Evolutionary conservation across 2,797 vertebrate species (phyloP).

Genomic region (Aeoliscus strigatus): DNA sequence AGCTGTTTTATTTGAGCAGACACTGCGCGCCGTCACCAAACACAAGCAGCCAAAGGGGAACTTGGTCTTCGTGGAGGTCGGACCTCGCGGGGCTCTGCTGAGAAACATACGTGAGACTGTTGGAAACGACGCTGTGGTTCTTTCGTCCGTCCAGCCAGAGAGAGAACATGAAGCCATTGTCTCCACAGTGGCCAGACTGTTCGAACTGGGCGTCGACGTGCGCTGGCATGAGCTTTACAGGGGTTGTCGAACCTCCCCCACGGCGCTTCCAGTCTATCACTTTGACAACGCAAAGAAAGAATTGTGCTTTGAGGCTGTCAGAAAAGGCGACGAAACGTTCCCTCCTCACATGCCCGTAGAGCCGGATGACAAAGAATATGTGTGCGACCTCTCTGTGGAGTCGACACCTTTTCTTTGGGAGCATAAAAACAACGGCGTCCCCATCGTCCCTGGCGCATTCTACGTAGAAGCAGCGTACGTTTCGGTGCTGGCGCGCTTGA

Average conservation of each 20-base stretch:
- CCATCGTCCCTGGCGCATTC: constrained; percentile 80
- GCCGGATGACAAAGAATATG: constrained; percentile 50
- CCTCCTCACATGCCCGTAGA: constrained; percentile 59
- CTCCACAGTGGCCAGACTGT: constrained; percentile 61
- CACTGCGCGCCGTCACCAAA: constrained; percentile 61
- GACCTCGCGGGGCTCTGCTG: constrained; percentile 75
- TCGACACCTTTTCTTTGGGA: constrained; percentile 74
- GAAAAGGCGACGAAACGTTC: constrained; percentile 53
- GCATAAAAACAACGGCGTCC: constrained; percentile 76
- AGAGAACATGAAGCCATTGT: constrained; percentile 73
- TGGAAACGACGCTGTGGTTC: constrained; percentile 66
- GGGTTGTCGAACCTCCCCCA: constrained; percentile 69
- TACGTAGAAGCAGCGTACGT: constrained; percentile 81
- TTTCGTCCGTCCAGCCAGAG: constrained; percentile 70
- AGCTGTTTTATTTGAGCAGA: constrained; percentile 78
- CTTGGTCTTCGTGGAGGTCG: constrained; percentile 82
- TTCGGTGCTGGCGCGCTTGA: constrained; percentile 67
- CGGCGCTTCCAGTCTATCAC: constrained; percentile 76
- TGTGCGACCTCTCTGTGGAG: constrained; percentile 67
- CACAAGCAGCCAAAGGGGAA: constrained; percentile 50
- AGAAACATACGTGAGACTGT: constrained; percentile 80
- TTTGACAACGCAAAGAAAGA: constrained; percentile 76
- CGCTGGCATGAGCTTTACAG: constrained; percentile 73
- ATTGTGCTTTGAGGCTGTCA: constrained; percentile 64
- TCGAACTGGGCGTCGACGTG: constrained; percentile 70